Base-by-base conservation (phyloP, 2,797 vertebrate species). In the Syngnathus rostellatus region DNA sequence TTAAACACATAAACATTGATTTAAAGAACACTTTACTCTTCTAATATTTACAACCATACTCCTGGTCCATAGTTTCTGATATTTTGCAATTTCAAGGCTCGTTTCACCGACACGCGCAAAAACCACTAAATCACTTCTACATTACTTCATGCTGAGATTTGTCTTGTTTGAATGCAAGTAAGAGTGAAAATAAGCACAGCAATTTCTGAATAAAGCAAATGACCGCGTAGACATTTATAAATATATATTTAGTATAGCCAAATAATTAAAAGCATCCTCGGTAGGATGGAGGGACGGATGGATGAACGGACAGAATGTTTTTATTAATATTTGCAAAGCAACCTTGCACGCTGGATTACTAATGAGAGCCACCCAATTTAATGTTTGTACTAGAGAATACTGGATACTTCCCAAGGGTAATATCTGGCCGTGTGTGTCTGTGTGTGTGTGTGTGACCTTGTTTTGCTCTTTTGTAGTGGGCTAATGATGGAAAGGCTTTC, bases 31-130 rank as follows among this genome's bases (percentile, higher is more conserved):
- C 77, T 81, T 83, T 76, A 78, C 82, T 72, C 74, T 78, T 85
- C 76, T 76, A 81, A 71, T 85, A 88, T 90, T 88, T 88, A 88
- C 81, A 81, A 77, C 74, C 65, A 62, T 67, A 17, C 73, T 79
- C 64, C 80, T 78, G 64, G 45, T 72, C 55, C 14, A 82, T 89
- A 88, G 83, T 87, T 87, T 85, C 77, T 71, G 73, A 79, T 90
- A 83, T 81, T 88, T 85, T 77, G 86, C 84, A 91, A 91, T 92
- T 92, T 92, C 91, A 92, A 90, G 90, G 88, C 86, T 90, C 87
- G 86, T 92, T 92, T 92, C 87, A 81, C 72, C 71, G 54, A 73
- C 76, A 77, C 82, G 82, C 83, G 76, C 66, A 77, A 79, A 85
- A 86, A 86, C 83, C 79, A 88, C 43, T 89, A 89, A 81, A 85